Conservation (phyloP, 1,140 invertebrate genomes). For the Cardiocondyla obscurior region DNA sequence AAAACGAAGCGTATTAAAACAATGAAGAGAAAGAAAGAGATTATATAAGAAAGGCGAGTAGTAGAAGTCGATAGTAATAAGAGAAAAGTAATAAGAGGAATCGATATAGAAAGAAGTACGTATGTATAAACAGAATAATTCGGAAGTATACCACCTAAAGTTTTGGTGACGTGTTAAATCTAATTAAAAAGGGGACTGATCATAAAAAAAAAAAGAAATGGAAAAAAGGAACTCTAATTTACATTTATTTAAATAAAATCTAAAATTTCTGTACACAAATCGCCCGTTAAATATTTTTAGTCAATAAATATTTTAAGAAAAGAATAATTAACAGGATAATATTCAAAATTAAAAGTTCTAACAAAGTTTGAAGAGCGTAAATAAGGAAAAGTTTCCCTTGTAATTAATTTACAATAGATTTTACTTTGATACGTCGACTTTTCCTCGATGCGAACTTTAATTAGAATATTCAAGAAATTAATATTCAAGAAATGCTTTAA, state of each 20-base stretch:
- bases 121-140: conserved; percentile 44
- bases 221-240: too few species aligned
- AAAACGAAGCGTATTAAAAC: conserved; percentile 35
- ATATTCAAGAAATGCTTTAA: neutral
- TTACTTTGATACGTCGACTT: neutral
- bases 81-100: conserved; percentile 15
- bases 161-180: neutral
- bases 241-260: neutral
- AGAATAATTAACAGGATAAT: neutral
- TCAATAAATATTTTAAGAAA: neutral
- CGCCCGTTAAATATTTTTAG: neutral
- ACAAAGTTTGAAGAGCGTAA: neutral
- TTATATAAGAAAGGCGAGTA: conserved; percentile 37
- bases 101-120: conserved; percentile 19
- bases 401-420: neutral
- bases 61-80: too few species aligned
- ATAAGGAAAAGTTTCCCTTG: neutral
- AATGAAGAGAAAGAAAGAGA: conserved; percentile 15
- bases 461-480: neutral
- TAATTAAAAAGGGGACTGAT: neutral
- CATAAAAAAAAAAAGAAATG: too few species aligned
- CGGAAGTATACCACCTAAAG: conserved; percentile 33
- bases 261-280: neutral
- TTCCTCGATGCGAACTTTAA: neutral
- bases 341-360: conserved; percentile 10